Evolutionary conservation across 2,113 vertebrate species (phyloP).

Genomic region (Saccopteryx leptura): DNA sequence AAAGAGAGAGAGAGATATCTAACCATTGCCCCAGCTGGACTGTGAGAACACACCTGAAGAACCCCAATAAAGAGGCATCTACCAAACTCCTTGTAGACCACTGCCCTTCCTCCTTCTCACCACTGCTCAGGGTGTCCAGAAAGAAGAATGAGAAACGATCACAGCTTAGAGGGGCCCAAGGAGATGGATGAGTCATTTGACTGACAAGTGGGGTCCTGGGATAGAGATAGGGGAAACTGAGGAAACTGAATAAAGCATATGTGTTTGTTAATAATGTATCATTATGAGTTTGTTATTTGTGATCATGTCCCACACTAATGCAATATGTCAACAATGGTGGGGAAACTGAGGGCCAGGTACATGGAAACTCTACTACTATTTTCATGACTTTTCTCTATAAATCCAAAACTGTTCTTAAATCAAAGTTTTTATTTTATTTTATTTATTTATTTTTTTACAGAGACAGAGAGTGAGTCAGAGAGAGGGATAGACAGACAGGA

Average conservation of each 20-base stretch:
- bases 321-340: neutral
- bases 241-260: neutral
- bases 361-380: neutral
- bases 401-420: neutral
- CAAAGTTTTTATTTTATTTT: neutral
- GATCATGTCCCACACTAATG: neutral
- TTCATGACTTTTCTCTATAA: neutral
- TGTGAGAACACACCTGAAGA: neutral
- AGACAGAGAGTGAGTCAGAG: too few species aligned
- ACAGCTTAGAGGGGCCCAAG: neutral
- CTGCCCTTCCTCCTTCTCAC: neutral
- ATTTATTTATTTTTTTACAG: too few species aligned
- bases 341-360: neutral
- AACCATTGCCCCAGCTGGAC: neutral
- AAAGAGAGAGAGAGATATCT: too few species aligned
- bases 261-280: neutral
- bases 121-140: neutral
- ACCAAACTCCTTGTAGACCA: too few species aligned
- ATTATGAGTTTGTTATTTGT: fast-evolving
- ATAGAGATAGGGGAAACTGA: neutral
- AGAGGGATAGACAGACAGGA: too few species aligned
- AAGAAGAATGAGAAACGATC: neutral
- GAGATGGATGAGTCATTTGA: neutral
- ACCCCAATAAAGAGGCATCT: neutral
- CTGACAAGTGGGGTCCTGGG: neutral